Conservation (phyloP, 2,113 vertebrate species). For the Channa argus region DNA sequence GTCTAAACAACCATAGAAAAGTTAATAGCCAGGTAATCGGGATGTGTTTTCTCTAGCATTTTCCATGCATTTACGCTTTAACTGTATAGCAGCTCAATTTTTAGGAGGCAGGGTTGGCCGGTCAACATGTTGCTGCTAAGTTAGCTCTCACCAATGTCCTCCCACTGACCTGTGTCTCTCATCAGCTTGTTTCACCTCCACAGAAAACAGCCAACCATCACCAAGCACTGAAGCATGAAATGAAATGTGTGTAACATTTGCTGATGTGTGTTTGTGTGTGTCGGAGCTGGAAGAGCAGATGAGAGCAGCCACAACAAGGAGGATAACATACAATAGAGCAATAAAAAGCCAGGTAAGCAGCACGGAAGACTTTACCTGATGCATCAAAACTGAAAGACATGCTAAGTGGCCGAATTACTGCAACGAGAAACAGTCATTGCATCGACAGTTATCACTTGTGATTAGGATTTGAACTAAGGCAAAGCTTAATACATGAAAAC, state of each 20-base stretch:
- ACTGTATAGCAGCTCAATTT: too few species aligned
- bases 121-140: too few species aligned
- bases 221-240: conserved; percentile 65
- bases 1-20: too few species aligned
- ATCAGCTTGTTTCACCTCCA: conserved; percentile 43
- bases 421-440: conserved; percentile 87
- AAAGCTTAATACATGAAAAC: conserved; percentile 31
- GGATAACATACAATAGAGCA: conserved; percentile 36
- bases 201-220: conserved; percentile 47
- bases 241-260: conserved; percentile 42
- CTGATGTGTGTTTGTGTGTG: conserved; percentile 12
- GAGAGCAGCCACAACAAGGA: conserved; percentile 76
- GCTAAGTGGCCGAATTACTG: conserved; percentile 96
- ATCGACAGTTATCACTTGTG: conserved; percentile 55
- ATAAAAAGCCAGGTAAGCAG: conserved; percentile 82
- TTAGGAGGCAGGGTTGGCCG: too few species aligned
- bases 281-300: conserved; percentile 35
- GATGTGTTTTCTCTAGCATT: too few species aligned
- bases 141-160: conserved; percentile 18
- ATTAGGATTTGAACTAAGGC: conserved; percentile 32
- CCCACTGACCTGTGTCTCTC: conserved; percentile 60
- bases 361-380: conserved; percentile 91
- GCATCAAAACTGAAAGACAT: conserved; percentile 99
- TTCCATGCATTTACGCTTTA: too few species aligned
- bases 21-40: too few species aligned